Evolutionary conservation across 2,113 vertebrate genomes (phyloP).

Genomic region (Microtus pennsylvanicus): DNA sequence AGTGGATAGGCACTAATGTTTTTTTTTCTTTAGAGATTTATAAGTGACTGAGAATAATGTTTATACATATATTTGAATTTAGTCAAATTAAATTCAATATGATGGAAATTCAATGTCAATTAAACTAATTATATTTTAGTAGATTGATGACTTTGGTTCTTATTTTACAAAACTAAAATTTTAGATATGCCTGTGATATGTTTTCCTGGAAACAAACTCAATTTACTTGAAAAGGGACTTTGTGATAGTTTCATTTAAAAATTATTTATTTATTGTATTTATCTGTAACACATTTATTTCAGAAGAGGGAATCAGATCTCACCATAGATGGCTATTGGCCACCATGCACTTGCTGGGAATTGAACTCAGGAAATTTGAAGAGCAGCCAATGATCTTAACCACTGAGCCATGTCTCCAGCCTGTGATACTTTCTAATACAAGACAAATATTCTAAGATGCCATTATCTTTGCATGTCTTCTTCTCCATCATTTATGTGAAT

Average conservation of each 20-base stretch:
- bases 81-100: background rate
- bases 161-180: background rate
- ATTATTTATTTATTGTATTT: too few species aligned
- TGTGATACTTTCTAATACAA: background rate
- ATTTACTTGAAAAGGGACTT: background rate
- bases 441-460: background rate
- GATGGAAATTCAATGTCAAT: background rate
- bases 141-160: background rate
- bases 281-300: too few species aligned
- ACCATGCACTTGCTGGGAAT: too few species aligned
- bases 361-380: too few species aligned
- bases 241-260: background rate
- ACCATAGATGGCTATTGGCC: too few species aligned
- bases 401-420: too few species aligned
- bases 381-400: too few species aligned
- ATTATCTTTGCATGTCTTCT: background rate
- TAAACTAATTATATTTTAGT: background rate
- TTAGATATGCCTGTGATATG: background rate
- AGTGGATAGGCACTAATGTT: rapidly evolving
- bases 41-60: background rate
- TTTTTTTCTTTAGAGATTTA: background rate
- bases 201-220: background rate
- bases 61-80: background rate
- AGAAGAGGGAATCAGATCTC: too few species aligned
- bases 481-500: background rate